phyloP scores from a whole-genome alignment of 2,888 invertebrate genomes.

The Dichetophora obliterata region DNA sequence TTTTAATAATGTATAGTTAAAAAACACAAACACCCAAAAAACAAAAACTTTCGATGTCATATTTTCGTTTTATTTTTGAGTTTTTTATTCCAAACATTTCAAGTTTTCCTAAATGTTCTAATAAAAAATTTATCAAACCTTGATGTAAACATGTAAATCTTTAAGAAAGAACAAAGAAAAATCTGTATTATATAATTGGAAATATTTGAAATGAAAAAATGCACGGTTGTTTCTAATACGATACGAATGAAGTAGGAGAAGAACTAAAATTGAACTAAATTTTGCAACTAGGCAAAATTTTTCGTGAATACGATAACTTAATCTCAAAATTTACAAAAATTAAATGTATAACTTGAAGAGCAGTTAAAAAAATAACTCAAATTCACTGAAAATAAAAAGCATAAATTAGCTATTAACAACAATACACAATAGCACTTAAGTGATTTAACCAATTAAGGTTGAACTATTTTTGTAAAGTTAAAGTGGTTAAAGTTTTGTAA shows the following conservation, averaged over 20 bases:
- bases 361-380: neutral
- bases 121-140: conserved; percentile 7
- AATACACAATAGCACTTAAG: neutral
- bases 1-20: conserved; percentile 43
- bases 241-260: conserved; percentile 13
- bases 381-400: neutral
- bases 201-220: conserved; percentile 48
- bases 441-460: conserved; percentile 13
- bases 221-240: conserved; percentile 51
- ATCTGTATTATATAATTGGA: conserved; percentile 36
- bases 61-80: neutral
- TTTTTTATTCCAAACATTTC: neutral
- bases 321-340: conserved; percentile 25
- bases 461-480: conserved; percentile 6
- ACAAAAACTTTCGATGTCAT: conserved; percentile 16
- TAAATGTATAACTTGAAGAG: neutral
- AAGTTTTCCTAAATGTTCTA: conserved; percentile 13
- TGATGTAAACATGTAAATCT: conserved; percentile 3
- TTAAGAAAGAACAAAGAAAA: conserved; percentile 17
- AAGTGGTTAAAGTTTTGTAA: neutral
- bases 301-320: conserved; percentile 11
- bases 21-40: conserved; percentile 36
- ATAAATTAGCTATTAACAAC: neutral
- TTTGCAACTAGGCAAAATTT: conserved; percentile 18
- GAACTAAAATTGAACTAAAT: conserved; percentile 25